A percentile compares a stretch with the other conserved stretches of the same genome.
Evolutionary conservation across 2,797 vertebrate species (phyloP).

Genomic region (Coccyzus lansbergi): DNA sequence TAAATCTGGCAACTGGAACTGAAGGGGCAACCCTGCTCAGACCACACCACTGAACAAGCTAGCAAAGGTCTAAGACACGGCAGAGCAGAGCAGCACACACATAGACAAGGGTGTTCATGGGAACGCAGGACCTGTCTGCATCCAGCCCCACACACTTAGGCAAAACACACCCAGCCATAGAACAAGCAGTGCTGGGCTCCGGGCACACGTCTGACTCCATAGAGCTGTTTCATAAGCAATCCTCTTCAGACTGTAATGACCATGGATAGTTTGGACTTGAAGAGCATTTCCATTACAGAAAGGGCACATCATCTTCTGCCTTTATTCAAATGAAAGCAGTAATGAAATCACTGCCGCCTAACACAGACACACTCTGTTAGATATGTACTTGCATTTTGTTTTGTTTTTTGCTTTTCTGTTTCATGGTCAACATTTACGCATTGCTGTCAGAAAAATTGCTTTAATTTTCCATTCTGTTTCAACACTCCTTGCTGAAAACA

Average conservation of each 20-base stretch:
- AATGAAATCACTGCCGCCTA: constrained; percentile 56
- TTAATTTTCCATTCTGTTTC: constrained; percentile 71
- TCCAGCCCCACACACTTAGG: not conserved
- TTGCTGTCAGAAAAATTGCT: constrained; percentile 63
- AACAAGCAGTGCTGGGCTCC: not conserved
- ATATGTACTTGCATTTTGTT: constrained; percentile 11
- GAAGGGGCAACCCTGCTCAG: not conserved
- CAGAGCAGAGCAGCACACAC: not conserved
- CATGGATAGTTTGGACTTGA: constrained; percentile 18
- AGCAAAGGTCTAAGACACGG: not conserved
- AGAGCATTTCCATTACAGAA: constrained; percentile 60
- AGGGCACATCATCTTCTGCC: constrained; percentile 46
- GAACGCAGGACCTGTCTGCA: not conserved
- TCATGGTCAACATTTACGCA: constrained; percentile 44
- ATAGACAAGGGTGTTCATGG: not conserved
- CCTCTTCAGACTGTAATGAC: constrained; percentile 48
- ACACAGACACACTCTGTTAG: constrained; percentile 11
- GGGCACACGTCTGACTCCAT: not conserved
- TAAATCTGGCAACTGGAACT: not conserved
- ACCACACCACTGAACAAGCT: not conserved
- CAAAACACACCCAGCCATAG: fast-evolving
- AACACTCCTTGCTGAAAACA: constrained; percentile 53
- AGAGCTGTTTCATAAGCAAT: constrained; percentile 7
- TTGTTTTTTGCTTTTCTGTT: constrained; percentile 26
- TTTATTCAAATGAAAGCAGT: constrained; percentile 57